phyloP scores from a whole-genome alignment of 2,888 invertebrate species.

The Lithophane semibrunnea region DNA sequence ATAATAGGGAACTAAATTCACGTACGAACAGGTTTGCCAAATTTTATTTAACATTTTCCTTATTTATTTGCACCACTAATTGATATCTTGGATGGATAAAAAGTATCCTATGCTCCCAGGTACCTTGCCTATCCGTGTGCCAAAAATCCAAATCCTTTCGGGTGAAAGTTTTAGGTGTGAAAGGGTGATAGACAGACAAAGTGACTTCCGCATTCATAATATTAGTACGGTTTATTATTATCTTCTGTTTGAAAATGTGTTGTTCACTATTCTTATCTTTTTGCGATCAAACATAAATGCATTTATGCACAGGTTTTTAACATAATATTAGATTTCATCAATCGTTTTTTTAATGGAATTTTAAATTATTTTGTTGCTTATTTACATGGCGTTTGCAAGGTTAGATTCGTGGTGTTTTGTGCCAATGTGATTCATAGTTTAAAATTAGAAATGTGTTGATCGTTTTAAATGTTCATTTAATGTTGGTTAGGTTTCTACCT shows the following conservation, averaged over 20 bases:
- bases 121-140: background rate
- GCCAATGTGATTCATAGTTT: slow-evolving; percentile 3
- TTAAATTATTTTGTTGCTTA: background rate
- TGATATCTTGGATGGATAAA: no score
- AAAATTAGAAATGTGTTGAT: background rate
- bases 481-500: background rate
- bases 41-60: background rate
- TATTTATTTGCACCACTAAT: background rate
- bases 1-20: background rate
- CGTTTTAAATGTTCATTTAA: background rate
- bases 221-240: slow-evolving; percentile 1
- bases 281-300: slow-evolving; percentile 8
- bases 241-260: background rate
- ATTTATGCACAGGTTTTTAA: background rate
- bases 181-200: background rate
- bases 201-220: background rate
- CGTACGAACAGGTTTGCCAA: background rate
- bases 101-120: background rate
- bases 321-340: background rate
- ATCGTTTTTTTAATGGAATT: slow-evolving; percentile 13
- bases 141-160: background rate
- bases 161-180: background rate
- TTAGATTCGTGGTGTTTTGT: background rate
- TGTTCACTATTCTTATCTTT: slow-evolving; percentile 1
- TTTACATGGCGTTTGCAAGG: slow-evolving; percentile 27